A percentile compares a stretch with the other conserved stretches of the same genome.
Evolutionary conservation across 2,113 vertebrate genomes (phyloP).

Genomic region (Xiphophorus maculatus): DNA sequence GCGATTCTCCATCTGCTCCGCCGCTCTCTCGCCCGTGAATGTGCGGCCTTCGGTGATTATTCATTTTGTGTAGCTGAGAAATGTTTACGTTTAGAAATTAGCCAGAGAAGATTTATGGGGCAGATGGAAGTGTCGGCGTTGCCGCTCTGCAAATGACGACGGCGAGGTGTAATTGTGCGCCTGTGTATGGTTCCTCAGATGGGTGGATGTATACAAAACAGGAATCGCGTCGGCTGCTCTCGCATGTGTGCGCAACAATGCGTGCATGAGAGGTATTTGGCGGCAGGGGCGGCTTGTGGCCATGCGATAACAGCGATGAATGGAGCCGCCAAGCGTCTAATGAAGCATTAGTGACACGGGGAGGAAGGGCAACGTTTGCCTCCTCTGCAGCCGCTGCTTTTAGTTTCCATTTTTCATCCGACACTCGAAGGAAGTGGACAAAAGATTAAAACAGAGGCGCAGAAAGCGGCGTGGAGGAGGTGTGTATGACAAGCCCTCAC

Average conservation of each 20-base stretch:
- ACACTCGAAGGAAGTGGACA: constrained; percentile 16
- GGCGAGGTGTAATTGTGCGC: constrained; percentile 2
- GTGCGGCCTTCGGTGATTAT: constrained; percentile 28
- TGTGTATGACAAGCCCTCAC: constrained; percentile 16
- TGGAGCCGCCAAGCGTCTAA: constrained; percentile 59
- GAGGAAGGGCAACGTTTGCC: constrained; percentile 37
- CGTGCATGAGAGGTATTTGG: constrained; percentile 14
- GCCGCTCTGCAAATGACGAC: constrained; percentile 34
- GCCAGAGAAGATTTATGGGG: constrained; percentile 4
- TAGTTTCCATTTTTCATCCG: constrained; percentile 53
- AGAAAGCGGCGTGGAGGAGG: constrained; percentile 21
- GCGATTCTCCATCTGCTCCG: constrained; percentile 14
- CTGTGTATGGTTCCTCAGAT: neutral
- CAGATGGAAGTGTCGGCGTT: constrained; percentile 25
- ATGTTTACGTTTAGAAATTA: constrained; percentile 9
- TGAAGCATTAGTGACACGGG: constrained; percentile 68
- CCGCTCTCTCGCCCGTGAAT: neutral
- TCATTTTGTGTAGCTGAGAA: constrained; percentile 23
- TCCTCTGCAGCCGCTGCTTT: constrained; percentile 34
- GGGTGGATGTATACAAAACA: neutral
- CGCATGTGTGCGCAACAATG: constrained; percentile 8
- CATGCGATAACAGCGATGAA: constrained; percentile 68
- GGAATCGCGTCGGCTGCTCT: neutral
- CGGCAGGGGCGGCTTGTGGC: constrained; percentile 31
- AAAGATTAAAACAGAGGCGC: constrained; percentile 48